Base-by-base conservation (phyloP, 2,797 vertebrate genomes). In the Chloroceryle inda region DNA sequence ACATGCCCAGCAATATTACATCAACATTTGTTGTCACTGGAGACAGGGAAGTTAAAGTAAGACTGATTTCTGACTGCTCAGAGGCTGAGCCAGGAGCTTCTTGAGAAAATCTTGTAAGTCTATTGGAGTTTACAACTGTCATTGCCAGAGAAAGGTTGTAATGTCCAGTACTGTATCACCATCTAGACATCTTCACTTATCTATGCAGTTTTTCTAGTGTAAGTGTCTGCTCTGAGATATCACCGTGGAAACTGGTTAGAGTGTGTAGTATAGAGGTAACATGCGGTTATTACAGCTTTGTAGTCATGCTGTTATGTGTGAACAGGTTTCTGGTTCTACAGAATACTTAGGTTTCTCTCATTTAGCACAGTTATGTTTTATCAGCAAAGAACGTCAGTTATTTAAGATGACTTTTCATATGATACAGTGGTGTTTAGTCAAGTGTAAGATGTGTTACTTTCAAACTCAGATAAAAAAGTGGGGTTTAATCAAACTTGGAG, bases 11-110 rank as follows among this genome's bases (percentile, higher is more conserved):
- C 42, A 82, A 21, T 59, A 10, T 66, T 53, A 27, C 44, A 56
- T 0, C 0, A 2, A 38, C 22, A 26, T 37, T 29, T 4, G 0
- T 15, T 11, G 19, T 71, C 6, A 1, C 26, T 64, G 45, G n/a
- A 53, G 75, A 71, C 49, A 88, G 45, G 29, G 42, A 50, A 26
- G 37, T 27, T 52, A 23, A 78, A 62, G 3, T 9, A 15, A n/a
- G 35, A 38, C 35, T 72, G 68, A 31, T 64, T 80, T 75, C 33
- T 3, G 2, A 26, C 18, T 67, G 42, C 19, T 78, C 82, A 44
- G 5, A 13, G 5, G 4, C 12, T 29, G 26, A 16, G 31, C 26
- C 73, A 62, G n/a, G 27, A 72, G 10, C 26, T 89, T 79, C 47
- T 42, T 31, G 24, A 26, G 23, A 50, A 85, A 66, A 31, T 35